phyloP scores from a whole-genome alignment of 2,113 vertebrate genomes.

The Dermatemys mawii region DNA sequence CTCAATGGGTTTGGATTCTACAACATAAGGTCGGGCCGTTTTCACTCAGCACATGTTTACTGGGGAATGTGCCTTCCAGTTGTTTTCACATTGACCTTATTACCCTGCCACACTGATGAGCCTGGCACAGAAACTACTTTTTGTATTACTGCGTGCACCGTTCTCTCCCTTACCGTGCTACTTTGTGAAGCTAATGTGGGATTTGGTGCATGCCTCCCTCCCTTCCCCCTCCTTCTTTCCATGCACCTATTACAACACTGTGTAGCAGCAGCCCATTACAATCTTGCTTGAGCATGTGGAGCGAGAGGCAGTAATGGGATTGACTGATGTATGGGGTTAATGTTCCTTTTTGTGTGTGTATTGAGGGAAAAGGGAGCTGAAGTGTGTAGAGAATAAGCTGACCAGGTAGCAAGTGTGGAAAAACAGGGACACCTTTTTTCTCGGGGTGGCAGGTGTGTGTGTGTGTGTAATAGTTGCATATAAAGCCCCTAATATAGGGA shows the following conservation, averaged over 20 bases:
- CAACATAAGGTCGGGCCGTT: constrained; percentile 88
- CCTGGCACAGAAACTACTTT: constrained; percentile 78
- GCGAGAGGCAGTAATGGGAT: background rate
- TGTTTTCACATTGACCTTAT: constrained; percentile 97
- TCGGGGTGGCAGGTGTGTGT: background rate
- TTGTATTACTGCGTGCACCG: constrained; percentile 19
- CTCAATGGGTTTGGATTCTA: constrained; percentile 95
- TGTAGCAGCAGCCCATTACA: background rate
- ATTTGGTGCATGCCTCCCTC: background rate
- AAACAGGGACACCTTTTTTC: background rate
- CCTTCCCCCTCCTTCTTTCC: accelerated
- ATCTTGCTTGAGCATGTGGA: background rate
- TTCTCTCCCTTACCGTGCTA: background rate
- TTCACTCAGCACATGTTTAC: constrained; percentile 89
- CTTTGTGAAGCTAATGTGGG: constrained; percentile 3
- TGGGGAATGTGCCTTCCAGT: constrained; percentile 89
- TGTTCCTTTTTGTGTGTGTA: background rate
- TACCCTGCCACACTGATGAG: constrained; percentile 87
- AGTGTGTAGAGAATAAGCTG: background rate
- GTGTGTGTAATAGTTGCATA: background rate
- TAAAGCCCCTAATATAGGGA: background rate
- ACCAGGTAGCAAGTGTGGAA: background rate
- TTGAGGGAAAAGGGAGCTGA: background rate
- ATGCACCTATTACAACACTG: accelerated
- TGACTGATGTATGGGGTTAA: background rate